A percentile compares a stretch with the other conserved stretches of the same genome.
Evolutionary conservation across 2,113 vertebrate species (phyloP).

Genomic region (Macroglossus sobrinus): DNA sequence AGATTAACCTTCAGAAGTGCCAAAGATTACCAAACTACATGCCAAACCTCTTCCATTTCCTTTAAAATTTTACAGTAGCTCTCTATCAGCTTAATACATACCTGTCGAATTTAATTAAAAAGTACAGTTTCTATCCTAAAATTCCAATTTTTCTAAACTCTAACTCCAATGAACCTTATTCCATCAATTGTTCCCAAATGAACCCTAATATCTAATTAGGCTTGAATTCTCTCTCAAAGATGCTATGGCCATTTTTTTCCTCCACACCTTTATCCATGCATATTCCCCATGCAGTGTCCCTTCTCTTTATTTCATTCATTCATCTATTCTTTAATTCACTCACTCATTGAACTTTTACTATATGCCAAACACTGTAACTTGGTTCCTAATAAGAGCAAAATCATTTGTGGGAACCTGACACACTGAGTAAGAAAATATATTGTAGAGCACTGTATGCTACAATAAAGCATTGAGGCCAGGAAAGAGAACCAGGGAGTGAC

Average conservation of each 20-base stretch:
- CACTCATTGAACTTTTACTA: background rate
- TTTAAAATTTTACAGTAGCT: background rate
- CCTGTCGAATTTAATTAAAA: background rate
- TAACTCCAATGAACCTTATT: background rate
- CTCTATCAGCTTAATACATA: background rate
- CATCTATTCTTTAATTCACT: background rate
- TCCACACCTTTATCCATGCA: background rate
- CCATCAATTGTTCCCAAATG: background rate
- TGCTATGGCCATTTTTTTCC: background rate
- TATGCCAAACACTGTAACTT: background rate
- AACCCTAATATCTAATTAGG: background rate
- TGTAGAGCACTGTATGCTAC: background rate
- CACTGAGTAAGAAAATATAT: background rate
- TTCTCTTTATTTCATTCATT: background rate
- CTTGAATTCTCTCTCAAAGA: background rate
- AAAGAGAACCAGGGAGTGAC: background rate
- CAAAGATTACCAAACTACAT: background rate
- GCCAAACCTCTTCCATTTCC: background rate
- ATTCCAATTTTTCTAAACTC: background rate
- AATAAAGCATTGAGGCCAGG: background rate
- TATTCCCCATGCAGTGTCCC: background rate
- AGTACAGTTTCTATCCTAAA: background rate
- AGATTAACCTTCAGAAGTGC: background rate
- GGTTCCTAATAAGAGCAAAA: background rate
- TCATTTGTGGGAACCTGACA: background rate